Evolutionary conservation across 92 coral and sea anemone species (phyloP).

Genomic region (Hydrozoanthus gracilis): DNA sequence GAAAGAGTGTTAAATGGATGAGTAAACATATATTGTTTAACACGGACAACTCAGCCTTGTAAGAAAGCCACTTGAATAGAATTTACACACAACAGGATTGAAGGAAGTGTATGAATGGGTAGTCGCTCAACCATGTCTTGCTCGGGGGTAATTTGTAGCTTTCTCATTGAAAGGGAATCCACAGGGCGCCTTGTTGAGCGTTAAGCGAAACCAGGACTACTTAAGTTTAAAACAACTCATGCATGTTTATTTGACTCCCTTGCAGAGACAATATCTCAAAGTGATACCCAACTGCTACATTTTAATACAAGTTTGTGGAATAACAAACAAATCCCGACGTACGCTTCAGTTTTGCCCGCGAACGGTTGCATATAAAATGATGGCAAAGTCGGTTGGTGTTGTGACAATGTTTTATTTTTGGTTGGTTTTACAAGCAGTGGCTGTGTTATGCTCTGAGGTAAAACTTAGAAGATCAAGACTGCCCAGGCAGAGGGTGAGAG

Average conservation of each 20-base stretch:
- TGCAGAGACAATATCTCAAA: constrained; percentile 43
- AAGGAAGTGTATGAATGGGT: constrained; percentile 27
- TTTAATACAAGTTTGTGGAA: background rate
- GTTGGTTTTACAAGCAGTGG: constrained; percentile 5
- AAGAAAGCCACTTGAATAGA: constrained; percentile 22
- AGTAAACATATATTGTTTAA: constrained; percentile 41
- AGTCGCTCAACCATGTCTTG: constrained; percentile 9
- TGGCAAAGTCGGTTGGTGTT: constrained; percentile 25
- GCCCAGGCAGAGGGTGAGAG: constrained; percentile 5
- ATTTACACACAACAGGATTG: constrained; percentile 38
- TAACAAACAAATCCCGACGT: background rate
- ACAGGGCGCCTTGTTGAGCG: constrained; percentile 35
- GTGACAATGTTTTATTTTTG: constrained; percentile 11
- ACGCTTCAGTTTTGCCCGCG: background rate
- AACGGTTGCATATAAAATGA: background rate
- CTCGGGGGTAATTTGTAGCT: constrained; percentile 28
- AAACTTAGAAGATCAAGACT: constrained; percentile 37
- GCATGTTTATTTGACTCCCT: constrained; percentile 44
- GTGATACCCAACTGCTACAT: background rate
- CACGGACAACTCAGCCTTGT: background rate
- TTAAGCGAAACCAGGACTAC: constrained; percentile 15
- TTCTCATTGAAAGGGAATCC: constrained; percentile 13
- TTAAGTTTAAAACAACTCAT: constrained; percentile 29
- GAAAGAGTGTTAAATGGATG: constrained; percentile 44
- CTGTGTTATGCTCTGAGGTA: constrained; percentile 12